Evolutionary conservation across 2,888 invertebrate genomes (phyloP).

Genomic region (Lasioglossum zephyrum): DNA sequence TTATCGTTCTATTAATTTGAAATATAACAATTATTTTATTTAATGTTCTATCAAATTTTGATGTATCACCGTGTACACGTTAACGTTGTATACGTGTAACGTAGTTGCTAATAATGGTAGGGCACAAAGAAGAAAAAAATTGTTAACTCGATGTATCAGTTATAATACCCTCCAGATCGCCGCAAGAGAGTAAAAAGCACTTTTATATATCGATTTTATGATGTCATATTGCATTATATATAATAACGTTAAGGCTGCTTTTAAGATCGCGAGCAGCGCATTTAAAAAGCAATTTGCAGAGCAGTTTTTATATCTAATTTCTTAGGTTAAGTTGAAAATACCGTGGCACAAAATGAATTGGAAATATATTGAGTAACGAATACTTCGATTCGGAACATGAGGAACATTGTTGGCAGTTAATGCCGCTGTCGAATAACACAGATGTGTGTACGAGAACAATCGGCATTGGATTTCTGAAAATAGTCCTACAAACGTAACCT

Average conservation of each 20-base stretch:
- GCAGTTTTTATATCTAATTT: neutral
- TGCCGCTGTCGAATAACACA: neutral
- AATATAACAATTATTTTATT: neutral
- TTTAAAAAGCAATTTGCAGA: slow-evolving; percentile 7
- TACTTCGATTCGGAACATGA: neutral
- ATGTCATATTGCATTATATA: slow-evolving; percentile 19
- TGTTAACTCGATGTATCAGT: slow-evolving; percentile 3
- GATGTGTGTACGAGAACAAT: neutral
- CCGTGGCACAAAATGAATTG: neutral
- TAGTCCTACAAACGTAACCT: neutral
- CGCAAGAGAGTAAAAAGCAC: slow-evolving; percentile 9
- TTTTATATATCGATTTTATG: slow-evolving; percentile 29
- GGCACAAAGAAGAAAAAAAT: neutral
- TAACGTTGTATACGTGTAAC: neutral
- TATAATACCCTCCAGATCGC: slow-evolving; percentile 23
- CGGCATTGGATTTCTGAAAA: neutral
- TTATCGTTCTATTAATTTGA: neutral
- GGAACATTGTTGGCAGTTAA: too few species aligned
- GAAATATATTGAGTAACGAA: neutral
- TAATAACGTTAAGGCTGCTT: slow-evolving; percentile 35
- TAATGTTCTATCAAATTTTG: neutral
- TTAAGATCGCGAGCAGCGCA: slow-evolving; percentile 19
- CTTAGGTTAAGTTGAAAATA: neutral
- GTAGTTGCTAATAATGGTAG: neutral
- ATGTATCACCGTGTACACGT: neutral